Conservation (phyloP, 1,140 invertebrate species). For the Helicoverpa zea region DNA sequence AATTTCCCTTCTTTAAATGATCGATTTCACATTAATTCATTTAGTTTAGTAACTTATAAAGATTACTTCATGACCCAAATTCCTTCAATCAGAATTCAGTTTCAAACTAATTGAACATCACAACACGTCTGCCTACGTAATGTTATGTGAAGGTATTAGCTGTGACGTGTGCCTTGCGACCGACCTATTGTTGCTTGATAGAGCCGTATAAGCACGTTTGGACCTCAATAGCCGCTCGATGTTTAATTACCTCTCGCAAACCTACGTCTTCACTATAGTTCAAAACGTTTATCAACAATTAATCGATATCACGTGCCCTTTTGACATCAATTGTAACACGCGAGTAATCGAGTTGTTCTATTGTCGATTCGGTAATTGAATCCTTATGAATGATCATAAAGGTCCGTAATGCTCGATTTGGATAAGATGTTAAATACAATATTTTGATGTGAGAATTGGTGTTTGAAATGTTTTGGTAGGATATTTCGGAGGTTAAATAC, state of each 20-base stretch:
- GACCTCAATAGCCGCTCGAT: slow-evolving; percentile 32
- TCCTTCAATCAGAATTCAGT: too few species aligned
- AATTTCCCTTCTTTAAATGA: too few species aligned
- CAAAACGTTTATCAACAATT: slow-evolving; percentile 37
- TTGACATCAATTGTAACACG: slow-evolving; percentile 7
- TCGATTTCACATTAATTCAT: too few species aligned
- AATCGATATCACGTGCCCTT: slow-evolving; percentile 15
- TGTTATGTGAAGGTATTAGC: slow-evolving; percentile 5
- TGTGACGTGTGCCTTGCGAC: background rate
- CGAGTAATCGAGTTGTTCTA: background rate
- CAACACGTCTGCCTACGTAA: background rate
- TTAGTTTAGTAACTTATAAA: background rate
- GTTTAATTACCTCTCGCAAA: slow-evolving; percentile 48
- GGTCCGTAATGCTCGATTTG: slow-evolving; percentile 2
- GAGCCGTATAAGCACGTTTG: slow-evolving; percentile 36
- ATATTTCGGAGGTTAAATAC: background rate
- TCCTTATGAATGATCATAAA: background rate
- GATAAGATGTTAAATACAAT: background rate
- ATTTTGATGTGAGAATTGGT: background rate
- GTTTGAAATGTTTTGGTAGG: background rate
- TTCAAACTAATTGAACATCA: background rate
- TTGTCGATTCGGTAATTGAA: background rate
- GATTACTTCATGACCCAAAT: too few species aligned
- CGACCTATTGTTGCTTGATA: slow-evolving; percentile 43
- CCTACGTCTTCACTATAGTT: slow-evolving; percentile 18